Base-by-base conservation (phyloP, 2,888 invertebrate genomes). In the Apotomis capreana region DNA sequence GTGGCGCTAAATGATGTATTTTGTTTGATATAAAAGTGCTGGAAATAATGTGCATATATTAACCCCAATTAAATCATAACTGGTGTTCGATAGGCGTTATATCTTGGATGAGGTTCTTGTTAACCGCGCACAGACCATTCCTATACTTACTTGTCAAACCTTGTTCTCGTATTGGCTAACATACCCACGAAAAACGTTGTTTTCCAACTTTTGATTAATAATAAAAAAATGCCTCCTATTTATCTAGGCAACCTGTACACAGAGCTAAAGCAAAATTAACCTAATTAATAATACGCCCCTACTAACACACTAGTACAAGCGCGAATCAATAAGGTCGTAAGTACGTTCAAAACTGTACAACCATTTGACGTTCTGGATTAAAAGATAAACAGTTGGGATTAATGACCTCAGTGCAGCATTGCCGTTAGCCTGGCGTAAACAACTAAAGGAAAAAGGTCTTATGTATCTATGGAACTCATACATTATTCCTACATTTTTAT, bases 321-420 rank as follows among this genome's bases (percentile, higher is more conserved):
- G 12, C 15, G 10, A 8, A 46, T 44, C 46, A 36, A 57, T 12
- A 57, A 36, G 36, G 26, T 46, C 46, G 26, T 49, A 61, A 61
- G 26, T 12, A 10, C 26, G 6, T 3, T 5, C 2, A 26, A 10
- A 12, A 61, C 12, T 49, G 12, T 61, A 49, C 46, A 15, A 61
- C 12, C 15, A 46, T 61, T 12, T 8, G 36, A 6, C 57, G 37
- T 36, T 58, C 0, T 36, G 2, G 1, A 37, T 37, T 57, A 57
- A 12, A 10, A 57, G 4, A 36, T 36, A 6, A 49, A 10, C 49
- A 10, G 49, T 49, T 10, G 49, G 49, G 49, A 49, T 49, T 49
- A 49, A 49, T 10, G 49, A 49, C 49, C 12, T 15, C 12, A 55
- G 55, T 65, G 55, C 65, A 64, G 54, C 44, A 65, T 8, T 57